A percentile compares a stretch with the other conserved stretches of the same genome.
Conservation (phyloP, 2,888 invertebrate genomes). For the Troglohyphantes excavatus region DNA sequence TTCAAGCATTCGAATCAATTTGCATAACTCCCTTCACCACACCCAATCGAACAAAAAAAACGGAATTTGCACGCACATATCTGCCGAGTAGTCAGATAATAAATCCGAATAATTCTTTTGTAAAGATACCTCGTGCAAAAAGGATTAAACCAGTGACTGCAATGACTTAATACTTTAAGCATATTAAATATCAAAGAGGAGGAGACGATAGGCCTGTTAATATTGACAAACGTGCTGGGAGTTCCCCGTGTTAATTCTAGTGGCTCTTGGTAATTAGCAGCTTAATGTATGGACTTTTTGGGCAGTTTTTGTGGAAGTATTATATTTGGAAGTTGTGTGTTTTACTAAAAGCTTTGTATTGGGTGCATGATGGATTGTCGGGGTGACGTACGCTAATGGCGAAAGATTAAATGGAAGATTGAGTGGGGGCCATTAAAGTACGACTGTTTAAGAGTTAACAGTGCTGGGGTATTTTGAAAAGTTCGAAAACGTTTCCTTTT, state of each 20-base stretch:
- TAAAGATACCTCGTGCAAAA: conserved; percentile 25
- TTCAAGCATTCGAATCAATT: background rate
- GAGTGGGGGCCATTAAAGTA: conserved; percentile 47
- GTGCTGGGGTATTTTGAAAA: too few relatives aligned
- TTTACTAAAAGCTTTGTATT: conserved; percentile 63
- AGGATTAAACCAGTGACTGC: conserved; percentile 38
- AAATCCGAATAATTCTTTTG: background rate
- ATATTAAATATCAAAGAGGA: conserved; percentile 52
- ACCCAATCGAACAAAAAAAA: background rate
- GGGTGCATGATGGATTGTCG: conserved; percentile 39
- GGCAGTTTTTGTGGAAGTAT: conserved; percentile 40
- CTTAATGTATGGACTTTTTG: conserved; percentile 41
- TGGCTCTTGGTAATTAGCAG: conserved; percentile 50
- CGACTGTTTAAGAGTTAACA: conserved; percentile 14
- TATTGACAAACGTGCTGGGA: conserved; percentile 51
- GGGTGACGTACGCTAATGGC: conserved; percentile 23
- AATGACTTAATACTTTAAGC: conserved; percentile 65
- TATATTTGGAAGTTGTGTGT: conserved; percentile 48
- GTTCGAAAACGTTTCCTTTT: too few relatives aligned
- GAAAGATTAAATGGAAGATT: conserved; percentile 54
- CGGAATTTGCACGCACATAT: background rate
- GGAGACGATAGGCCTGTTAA: conserved; percentile 23
- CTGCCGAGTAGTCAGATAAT: background rate
- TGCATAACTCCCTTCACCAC: background rate
- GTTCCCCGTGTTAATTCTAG: background rate